These are phyloP conservation scores for Danio aesculapii DNA, from an alignment of 2,797 vertebrate species.

Conservation along the genomic window DNA sequence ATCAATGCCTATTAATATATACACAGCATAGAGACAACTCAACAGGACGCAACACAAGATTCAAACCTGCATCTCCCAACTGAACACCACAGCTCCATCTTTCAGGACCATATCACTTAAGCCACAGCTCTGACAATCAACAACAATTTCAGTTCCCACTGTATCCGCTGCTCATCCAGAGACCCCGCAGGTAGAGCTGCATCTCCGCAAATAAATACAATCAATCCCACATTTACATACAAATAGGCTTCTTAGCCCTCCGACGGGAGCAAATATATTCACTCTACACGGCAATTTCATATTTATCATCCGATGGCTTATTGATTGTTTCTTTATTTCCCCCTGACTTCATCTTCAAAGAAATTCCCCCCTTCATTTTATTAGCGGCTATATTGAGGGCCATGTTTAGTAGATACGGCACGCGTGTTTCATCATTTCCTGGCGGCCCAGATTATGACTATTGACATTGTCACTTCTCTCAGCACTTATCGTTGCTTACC, in stretches of 20 bases:
- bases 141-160: neutral
- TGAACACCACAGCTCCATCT: neutral
- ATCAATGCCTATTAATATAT: neutral
- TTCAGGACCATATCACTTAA: neutral
- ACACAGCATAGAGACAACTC: neutral
- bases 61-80: neutral
- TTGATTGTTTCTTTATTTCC: slow-evolving; percentile 78
- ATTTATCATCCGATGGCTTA: slow-evolving; percentile 82
- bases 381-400: slow-evolving; percentile 78
- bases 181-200: neutral
- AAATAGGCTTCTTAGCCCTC: slow-evolving; percentile 79
- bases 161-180: neutral
- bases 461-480: slow-evolving; percentile 89
- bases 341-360: slow-evolving; percentile 37
- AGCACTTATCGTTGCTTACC: slow-evolving; percentile 85
- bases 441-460: slow-evolving; percentile 85
- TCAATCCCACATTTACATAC: slow-evolving; percentile 85
- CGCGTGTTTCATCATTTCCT: slow-evolving; percentile 85
- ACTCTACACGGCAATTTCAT: slow-evolving; percentile 73
- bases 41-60: neutral
- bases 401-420: slow-evolving; percentile 75
- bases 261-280: slow-evolving; percentile 75
- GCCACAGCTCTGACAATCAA: neutral
- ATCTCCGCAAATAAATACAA: slow-evolving; percentile 82
- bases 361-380: slow-evolving; percentile 77